These are phyloP conservation scores for Pterostichus niger DNA, from an alignment of 2,888 invertebrate species.

Conservation along the genomic window DNA sequence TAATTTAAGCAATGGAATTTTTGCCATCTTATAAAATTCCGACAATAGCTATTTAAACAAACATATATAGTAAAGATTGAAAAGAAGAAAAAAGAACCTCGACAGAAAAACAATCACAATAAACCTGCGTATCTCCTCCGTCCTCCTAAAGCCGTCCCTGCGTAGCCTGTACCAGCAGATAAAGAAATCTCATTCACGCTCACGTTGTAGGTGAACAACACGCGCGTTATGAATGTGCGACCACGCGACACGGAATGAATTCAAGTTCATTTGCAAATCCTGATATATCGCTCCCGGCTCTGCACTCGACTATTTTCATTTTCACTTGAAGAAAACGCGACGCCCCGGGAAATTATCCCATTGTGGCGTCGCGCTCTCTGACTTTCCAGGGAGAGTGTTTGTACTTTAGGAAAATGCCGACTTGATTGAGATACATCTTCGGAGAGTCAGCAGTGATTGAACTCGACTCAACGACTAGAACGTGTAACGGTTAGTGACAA, in stretches of 20 bases:
- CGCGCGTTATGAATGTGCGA: not conserved
- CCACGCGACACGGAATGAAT: slow-evolving; percentile 34
- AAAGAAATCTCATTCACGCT: slow-evolving; percentile 18
- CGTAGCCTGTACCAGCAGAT: too few species aligned
- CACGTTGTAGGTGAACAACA: slow-evolving; percentile 41
- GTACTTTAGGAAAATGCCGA: not conserved
- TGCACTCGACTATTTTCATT: slow-evolving; percentile 55
- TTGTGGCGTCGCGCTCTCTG: slow-evolving; percentile 14
- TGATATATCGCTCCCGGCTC: slow-evolving; percentile 53
- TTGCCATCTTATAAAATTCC: too few species aligned
- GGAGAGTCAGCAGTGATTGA: too few species aligned
- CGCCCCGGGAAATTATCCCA: slow-evolving; percentile 30
- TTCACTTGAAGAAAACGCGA: slow-evolving; percentile 44
- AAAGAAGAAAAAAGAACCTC: too few species aligned
- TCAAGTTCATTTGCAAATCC: slow-evolving; percentile 59
- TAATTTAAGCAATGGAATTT: too few species aligned
- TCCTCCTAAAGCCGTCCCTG: too few species aligned
- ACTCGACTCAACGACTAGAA: too few species aligned
- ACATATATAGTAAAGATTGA: too few species aligned
- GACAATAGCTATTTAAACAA: too few species aligned
- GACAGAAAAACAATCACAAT: too few species aligned
- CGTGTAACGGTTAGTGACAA: not conserved
- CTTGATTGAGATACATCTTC: slow-evolving; percentile 3
- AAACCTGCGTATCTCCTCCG: too few species aligned
- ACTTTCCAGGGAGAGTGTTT: slow-evolving; percentile 9